Evolutionary conservation across 2,797 vertebrate genomes (phyloP).

Genomic region (Alcedo quadribrachys): DNA sequence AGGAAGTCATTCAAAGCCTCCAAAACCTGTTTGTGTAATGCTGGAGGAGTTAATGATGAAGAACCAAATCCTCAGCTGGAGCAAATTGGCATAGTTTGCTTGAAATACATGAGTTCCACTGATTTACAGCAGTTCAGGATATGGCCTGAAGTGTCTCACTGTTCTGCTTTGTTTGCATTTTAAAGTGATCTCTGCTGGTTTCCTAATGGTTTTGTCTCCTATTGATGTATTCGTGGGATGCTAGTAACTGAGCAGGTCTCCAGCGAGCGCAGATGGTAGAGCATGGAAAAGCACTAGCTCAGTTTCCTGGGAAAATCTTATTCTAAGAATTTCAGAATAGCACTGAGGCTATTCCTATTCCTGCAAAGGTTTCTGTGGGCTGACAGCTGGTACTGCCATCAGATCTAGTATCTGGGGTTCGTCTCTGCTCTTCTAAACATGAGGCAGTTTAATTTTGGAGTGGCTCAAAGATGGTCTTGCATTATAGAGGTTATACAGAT

Average conservation of each 20-base stretch:
- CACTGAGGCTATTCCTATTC: constrained; percentile 13
- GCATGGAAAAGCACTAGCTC: neutral
- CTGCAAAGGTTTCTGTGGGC: constrained; percentile 40
- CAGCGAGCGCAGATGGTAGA: constrained; percentile 36
- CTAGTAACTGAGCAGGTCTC: neutral
- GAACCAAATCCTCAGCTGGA: constrained; percentile 32
- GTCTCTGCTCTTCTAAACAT: constrained; percentile 60
- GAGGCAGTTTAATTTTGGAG: constrained; percentile 35
- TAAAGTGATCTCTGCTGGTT: constrained; percentile 57
- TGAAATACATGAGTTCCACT: neutral
- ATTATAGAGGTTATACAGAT: neutral
- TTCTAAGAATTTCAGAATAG: neutral
- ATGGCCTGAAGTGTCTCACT: neutral
- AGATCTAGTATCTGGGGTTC: constrained; percentile 47
- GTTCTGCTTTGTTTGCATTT: constrained; percentile 48
- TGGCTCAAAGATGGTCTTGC: neutral
- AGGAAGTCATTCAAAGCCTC: constrained; percentile 39
- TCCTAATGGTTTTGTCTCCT: constrained; percentile 36
- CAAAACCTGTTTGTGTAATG: constrained; percentile 14
- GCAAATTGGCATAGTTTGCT: constrained; percentile 18
- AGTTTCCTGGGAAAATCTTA: constrained; percentile 54
- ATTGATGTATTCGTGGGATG: neutral
- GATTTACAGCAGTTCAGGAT: constrained; percentile 23
- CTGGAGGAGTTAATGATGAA: constrained; percentile 55
- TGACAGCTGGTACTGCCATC: constrained; percentile 21